Base-by-base conservation (phyloP, 2,888 invertebrate genomes). In the Drosophila mercatorum region DNA sequence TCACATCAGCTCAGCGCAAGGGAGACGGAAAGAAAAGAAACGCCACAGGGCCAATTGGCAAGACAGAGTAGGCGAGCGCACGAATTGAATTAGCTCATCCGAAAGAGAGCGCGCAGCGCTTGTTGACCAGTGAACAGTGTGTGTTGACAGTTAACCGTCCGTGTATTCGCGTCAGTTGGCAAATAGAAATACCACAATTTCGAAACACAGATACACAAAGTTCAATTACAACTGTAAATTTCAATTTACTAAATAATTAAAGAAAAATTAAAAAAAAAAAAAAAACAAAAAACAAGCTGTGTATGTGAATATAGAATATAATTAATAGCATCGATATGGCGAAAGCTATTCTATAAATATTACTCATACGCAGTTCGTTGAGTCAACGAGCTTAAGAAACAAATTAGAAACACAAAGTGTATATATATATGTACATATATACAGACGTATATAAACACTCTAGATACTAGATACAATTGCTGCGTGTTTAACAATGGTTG, bases 11-110 rank as follows among this genome's bases (percentile, higher is more conserved):
- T 12, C 22, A 17, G 31, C 31, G 31, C 12, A 40, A 53, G 46
- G 12, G 52, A 64, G 40, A 51, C 34, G 8, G 38, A 17, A n/a
- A 46, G 3, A 12, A 34, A 26, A 46, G 11, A 28, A 14, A 26
- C 40, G 26, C 31, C 36, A 58, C 36, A 28, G 43, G 47, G 57
- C 52, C 44, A 36, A 44, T 34, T 34, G 47, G 38, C 58, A 5
- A n/a, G 46, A 55, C 14, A 67, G 46, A 66, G 68, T 40, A 67
- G 36, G 28, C 38, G 47, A 62, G 55, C 31, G 52, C 26, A 49
- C 22, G 38, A 70, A 55, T 41, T 52, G 70, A 74, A 76, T 78
- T 78, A 74, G 64, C 76, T 76, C 76, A 76, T 78, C 75, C 75
- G 56, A 71, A 57, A 56, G 78, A 74, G 74, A 68, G 61, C 22